Evolutionary conservation across 37 sponge, comb jelly and placozoan species (phyloP), one percentile per base, ranked within the genome.

Genomic region (Hexactinellida sp.): DNA sequence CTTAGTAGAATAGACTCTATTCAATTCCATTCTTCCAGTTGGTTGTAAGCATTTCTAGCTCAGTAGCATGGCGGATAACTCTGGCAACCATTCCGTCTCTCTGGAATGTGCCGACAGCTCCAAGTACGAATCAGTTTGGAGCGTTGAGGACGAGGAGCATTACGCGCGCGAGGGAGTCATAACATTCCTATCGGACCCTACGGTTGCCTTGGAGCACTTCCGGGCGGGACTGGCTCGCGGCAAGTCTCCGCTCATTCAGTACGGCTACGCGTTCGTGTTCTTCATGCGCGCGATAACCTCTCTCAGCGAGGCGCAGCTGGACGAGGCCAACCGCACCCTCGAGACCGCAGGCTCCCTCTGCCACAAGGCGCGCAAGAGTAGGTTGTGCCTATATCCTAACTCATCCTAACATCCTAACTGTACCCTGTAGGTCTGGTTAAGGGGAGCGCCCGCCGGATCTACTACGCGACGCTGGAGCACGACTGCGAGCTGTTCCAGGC

Each of bases 401-500:
- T 63, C 13, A n/a, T 7, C 1, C 25, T 21, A 5, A 32, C 5
- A 25, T 32, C 25, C 76, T n/a, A n/a, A 25, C 34, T 63, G 25
- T 28, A 21, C 25, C 34, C 34, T n/a, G 25, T 63, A 63, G 76
- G 30, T 10, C 25, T 63, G 3, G 19, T 23, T 10, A 10, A 63
- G 28, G 76, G 76, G 34, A 21, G 19, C 13, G 28, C 32, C 30
- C 76, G 76, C 28, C 86, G 52, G 24, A 9, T 85, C 5, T 36
- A 36, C 82, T 41, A 54, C 24, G 30, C 21, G 16, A n/a, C 76
- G 23, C 21, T 85, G 39, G 28, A 85, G 32, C 1, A 23, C 82
- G 96, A 95, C 89, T 95, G 96, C 84, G 85, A 91, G 13, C 86
- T 95, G 35, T 90, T 92, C 82, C 89, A 92, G 52, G 91, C 94